phyloP scores from a whole-genome alignment of 1,140 invertebrate genomes.

The Drosophila azteca region DNA sequence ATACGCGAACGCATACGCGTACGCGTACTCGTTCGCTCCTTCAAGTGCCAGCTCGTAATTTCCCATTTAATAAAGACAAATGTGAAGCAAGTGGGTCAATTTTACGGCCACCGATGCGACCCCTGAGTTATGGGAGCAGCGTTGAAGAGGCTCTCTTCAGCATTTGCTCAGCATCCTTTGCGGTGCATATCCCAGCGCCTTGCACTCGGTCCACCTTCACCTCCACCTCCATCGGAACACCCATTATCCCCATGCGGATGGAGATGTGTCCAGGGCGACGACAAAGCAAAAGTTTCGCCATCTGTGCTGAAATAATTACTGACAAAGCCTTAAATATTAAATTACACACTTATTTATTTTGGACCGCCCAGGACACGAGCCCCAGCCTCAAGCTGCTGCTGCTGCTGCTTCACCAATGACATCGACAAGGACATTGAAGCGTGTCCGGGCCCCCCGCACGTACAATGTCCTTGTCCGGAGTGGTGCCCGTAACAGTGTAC shows the following conservation, averaged over 20 bases:
- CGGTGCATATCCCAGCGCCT: background rate
- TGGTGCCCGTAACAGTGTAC: conserved; percentile 37
- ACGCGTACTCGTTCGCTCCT: background rate
- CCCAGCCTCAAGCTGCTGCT: conserved; percentile 9
- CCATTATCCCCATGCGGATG: background rate
- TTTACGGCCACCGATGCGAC: conserved; percentile 27
- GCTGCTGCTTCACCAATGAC: conserved; percentile 28
- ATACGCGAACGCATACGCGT: conserved; percentile 35
- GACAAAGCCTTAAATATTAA: conserved; percentile 79
- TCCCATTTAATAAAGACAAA: conserved; percentile 75
- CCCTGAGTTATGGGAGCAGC: conserved; percentile 37
- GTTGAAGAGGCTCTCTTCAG: too few relatives aligned
- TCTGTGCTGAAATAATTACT: conserved; percentile 75
- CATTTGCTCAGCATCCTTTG: background rate
- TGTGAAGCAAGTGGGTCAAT: conserved; percentile 66
- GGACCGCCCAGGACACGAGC: conserved; percentile 24
- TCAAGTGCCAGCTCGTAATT: conserved; percentile 59
- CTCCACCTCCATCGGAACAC: too few relatives aligned
- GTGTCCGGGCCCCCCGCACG: conserved; percentile 34
- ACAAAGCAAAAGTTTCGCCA: conserved; percentile 51
- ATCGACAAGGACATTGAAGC: conserved; percentile 24
- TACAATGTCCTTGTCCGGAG: conserved; percentile 48
- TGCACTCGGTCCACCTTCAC: background rate
- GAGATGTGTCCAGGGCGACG: conserved; percentile 12
- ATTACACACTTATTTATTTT: conserved; percentile 81